Conservation (phyloP, 2,888 invertebrate species). For the Lucinisca nassula region DNA sequence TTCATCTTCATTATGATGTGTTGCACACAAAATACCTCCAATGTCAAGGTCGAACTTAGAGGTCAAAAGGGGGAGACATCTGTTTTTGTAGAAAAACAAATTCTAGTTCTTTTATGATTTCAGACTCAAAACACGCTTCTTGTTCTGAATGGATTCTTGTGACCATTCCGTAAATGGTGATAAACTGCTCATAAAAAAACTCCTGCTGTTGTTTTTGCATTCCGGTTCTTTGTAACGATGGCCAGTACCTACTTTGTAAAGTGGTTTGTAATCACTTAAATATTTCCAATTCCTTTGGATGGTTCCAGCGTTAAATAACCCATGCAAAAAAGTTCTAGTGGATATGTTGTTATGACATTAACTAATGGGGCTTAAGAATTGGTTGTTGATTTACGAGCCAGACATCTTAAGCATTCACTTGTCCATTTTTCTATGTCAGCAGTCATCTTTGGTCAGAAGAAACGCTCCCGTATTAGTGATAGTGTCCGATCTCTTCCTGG, state of each 20-base stretch:
- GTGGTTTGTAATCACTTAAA: background rate
- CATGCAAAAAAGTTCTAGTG: slow-evolving; percentile 22
- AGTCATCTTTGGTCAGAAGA: slow-evolving; percentile 27
- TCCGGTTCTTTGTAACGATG: too few species aligned
- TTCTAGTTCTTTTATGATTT: too few species aligned
- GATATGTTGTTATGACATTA: slow-evolving; percentile 19
- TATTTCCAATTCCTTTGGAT: slow-evolving; percentile 17
- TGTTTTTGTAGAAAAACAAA: too few species aligned
- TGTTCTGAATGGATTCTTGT: too few species aligned
- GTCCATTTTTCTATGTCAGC: slow-evolving; percentile 13
- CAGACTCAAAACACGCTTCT: too few species aligned
- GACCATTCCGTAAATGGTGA: too few species aligned
- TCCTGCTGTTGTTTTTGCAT: too few species aligned
- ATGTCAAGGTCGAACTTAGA: too few species aligned
- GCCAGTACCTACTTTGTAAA: background rate
- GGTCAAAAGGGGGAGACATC: too few species aligned
- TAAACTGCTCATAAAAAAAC: too few species aligned
- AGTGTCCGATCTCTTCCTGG: slow-evolving; percentile 10
- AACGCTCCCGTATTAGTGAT: slow-evolving; percentile 7
- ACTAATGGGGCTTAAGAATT: background rate
- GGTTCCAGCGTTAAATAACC: slow-evolving; percentile 39
- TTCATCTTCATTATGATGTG: too few species aligned
- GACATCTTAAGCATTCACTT: slow-evolving; percentile 1
- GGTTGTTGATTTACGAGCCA: background rate
- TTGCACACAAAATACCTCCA: too few species aligned